These are phyloP conservation scores for Catharus fuscescens DNA, from an alignment of 2,113 vertebrate species.

Conservation along the genomic window DNA sequence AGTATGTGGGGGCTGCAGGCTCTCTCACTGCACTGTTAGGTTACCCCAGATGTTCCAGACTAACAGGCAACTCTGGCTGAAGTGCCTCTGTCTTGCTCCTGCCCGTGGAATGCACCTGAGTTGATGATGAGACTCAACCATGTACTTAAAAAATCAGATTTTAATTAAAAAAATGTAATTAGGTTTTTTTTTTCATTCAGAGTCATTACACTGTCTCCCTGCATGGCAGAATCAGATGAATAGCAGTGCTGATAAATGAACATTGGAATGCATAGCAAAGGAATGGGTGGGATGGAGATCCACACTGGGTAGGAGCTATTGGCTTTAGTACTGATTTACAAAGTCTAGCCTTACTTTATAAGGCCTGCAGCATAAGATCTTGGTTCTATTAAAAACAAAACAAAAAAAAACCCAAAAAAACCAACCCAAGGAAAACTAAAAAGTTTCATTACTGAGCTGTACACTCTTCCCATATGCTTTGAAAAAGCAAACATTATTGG, in stretches of 20 bases:
- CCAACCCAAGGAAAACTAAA: not conserved
- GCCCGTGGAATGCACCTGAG: fast-evolving
- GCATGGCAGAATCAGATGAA: not conserved
- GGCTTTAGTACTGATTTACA: not conserved
- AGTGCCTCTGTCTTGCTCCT: not conserved
- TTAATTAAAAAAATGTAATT: not conserved
- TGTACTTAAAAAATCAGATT: not conserved
- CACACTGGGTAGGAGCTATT: not conserved
- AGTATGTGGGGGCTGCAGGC: not conserved
- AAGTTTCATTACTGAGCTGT: not conserved
- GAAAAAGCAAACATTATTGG: not conserved
- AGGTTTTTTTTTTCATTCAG: fast-evolving
- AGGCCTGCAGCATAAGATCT: not conserved
- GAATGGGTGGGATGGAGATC: not conserved
- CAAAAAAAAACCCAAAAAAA: not conserved
- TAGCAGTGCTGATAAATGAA: not conserved
- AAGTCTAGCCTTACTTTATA: not conserved
- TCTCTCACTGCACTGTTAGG: not conserved
- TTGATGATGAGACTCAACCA: not conserved
- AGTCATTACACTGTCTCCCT: not conserved
- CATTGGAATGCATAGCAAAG: not conserved
- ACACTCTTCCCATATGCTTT: not conserved
- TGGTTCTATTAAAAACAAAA: not conserved
- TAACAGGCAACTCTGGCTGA: not conserved
- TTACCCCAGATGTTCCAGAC: not conserved